phyloP scores from a whole-genome alignment of 2,113 vertebrate species.

The Numenius arquata region DNA sequence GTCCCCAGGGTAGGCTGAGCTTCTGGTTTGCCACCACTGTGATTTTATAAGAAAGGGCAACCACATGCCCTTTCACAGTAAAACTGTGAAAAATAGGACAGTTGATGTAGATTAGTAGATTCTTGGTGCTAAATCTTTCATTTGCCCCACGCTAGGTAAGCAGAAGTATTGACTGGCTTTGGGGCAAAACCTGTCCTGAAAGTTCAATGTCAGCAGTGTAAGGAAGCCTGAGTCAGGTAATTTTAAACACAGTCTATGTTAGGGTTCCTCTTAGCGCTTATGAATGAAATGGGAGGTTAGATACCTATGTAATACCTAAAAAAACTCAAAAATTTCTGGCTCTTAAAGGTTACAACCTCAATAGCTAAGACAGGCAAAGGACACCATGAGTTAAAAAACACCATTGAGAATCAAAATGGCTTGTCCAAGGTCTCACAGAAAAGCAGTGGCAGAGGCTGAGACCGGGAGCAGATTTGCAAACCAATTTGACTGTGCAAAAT shows the following conservation, averaged over 20 bases:
- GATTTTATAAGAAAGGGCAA: not conserved
- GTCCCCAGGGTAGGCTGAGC: not conserved
- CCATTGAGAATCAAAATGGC: not conserved
- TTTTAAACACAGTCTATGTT: not conserved
- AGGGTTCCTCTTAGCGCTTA: not conserved
- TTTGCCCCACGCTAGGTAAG: not conserved
- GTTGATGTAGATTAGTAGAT: not conserved
- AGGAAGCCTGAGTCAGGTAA: not conserved
- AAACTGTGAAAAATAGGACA: not conserved
- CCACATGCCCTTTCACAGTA: too few species aligned
- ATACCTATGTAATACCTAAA: not conserved
- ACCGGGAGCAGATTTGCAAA: not conserved
- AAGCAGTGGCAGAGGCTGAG: not conserved
- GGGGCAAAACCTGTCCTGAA: not conserved
- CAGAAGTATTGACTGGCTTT: not conserved
- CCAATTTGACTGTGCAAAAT: not conserved
- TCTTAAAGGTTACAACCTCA: not conserved
- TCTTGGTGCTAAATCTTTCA: not conserved
- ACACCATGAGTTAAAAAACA: not conserved
- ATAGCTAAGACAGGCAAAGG: not conserved
- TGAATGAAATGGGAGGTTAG: not conserved
- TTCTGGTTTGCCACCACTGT: not conserved
- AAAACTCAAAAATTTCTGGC: not conserved
- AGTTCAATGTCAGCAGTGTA: not conserved
- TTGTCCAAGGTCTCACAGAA: not conserved